phyloP scores from a whole-genome alignment of 1,140 invertebrate species.

The Leptinotarsa undecemlineata region DNA sequence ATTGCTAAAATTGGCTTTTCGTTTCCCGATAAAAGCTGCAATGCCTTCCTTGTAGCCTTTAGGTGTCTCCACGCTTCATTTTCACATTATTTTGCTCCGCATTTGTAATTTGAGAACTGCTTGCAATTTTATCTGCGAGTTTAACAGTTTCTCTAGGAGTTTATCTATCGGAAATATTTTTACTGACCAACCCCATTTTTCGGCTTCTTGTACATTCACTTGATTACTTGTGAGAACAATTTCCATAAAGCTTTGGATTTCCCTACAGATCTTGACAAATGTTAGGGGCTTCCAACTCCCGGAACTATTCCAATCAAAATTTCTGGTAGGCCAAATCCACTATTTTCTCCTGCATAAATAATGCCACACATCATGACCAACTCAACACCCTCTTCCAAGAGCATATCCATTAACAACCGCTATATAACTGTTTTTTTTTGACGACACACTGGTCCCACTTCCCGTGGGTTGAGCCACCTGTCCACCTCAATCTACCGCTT shows the following conservation, averaged over 20 bases:
- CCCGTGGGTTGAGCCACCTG: no score
- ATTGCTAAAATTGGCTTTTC: constrained; percentile 82
- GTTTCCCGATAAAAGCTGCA: constrained; percentile 89
- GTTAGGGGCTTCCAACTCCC: constrained; percentile 96
- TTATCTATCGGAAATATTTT: constrained; percentile 88
- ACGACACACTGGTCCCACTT: no score
- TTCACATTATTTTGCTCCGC: constrained; percentile 89
- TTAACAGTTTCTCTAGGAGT: constrained; percentile 88
- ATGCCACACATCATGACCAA: constrained; percentile 99
- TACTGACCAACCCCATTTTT: constrained; percentile 86
- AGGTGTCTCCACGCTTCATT: constrained; percentile 89
- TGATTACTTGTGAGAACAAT: constrained; percentile 92
- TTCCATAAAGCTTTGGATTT: constrained; percentile 98
- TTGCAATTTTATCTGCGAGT: constrained; percentile 91
- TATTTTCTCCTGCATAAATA: constrained; percentile 98
- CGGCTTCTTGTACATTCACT: constrained; percentile 88
- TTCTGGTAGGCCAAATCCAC: constrained; percentile 97
- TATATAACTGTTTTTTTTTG: no score
- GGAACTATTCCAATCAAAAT: constrained; percentile 96
- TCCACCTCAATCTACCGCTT: no score
- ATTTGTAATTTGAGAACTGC: constrained; percentile 85
- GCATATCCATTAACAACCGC: no score
- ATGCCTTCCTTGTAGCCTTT: constrained; percentile 91
- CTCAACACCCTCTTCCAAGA: no score
- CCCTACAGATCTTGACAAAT: constrained; percentile 84